Conservation (phyloP, 1,140 invertebrate genomes). For the Gryon sp. region DNA sequence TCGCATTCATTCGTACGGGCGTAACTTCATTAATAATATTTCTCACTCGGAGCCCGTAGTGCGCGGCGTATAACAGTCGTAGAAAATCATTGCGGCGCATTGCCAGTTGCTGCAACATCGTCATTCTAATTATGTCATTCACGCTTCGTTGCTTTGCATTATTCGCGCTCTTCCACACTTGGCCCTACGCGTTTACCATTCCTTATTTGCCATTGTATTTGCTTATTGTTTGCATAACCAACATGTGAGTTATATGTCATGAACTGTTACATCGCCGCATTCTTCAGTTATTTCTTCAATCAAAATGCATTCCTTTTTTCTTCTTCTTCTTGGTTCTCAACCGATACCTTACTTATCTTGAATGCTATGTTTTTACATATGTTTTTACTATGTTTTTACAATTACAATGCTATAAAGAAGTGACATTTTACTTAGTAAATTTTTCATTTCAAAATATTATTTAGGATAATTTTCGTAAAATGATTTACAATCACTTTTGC, state of each 20-base stretch:
- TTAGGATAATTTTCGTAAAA: too few species aligned
- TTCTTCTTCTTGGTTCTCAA: neutral
- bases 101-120: constrained; percentile 52
- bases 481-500: too few species aligned
- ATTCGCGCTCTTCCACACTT: constrained; percentile 56
- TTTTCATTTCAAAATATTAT: too few species aligned
- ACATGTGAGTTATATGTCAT: constrained; percentile 41
- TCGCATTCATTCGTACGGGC: constrained; percentile 53
- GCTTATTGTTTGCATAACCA: constrained; percentile 58
- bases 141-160: constrained; percentile 54
- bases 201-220: constrained; percentile 56
- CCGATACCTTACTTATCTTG: too few species aligned
- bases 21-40: constrained; percentile 63
- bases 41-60: constrained; percentile 36
- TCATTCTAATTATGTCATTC: constrained; percentile 60
- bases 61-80: constrained; percentile 33
- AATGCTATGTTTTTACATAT: too few species aligned
- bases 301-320: constrained; percentile 2
- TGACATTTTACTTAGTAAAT: too few species aligned
- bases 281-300: constrained; percentile 29
- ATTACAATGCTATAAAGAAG: too few species aligned
- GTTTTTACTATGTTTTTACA: too few species aligned
- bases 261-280: constrained; percentile 12
- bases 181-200: constrained; percentile 48
- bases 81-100: constrained; percentile 45